phyloP scores from a whole-genome alignment of 2,888 invertebrate species.

The Protonemura montana region DNA sequence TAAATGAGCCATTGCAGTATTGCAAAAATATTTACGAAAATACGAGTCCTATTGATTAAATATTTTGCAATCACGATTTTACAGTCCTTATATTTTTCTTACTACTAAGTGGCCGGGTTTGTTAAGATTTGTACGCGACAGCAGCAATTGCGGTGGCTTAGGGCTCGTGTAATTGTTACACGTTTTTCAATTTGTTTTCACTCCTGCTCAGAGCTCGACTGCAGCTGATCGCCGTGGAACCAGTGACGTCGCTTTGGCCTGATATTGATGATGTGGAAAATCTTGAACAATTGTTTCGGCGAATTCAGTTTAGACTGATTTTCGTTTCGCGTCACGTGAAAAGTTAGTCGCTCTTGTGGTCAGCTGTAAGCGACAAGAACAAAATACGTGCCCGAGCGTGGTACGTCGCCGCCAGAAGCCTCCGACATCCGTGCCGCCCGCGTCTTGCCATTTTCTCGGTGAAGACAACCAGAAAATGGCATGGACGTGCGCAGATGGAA shows the following conservation, averaged over 20 bases:
- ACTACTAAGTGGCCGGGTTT: too few relatives aligned
- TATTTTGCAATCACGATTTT: not conserved
- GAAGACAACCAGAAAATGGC: slow-evolving; percentile 45
- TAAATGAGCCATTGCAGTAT: not conserved
- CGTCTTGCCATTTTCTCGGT: slow-evolving; percentile 34
- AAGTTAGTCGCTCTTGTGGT: slow-evolving; percentile 34
- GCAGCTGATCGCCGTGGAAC: not conserved
- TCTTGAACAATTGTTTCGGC: slow-evolving; percentile 12
- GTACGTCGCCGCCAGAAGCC: slow-evolving; percentile 30
- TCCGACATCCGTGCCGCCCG: slow-evolving; percentile 13
- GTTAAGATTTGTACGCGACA: not conserved
- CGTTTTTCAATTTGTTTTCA: not conserved
- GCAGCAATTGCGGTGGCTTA: not conserved
- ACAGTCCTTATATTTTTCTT: not conserved
- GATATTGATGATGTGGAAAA: slow-evolving; percentile 23
- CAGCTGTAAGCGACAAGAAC: slow-evolving; percentile 35
- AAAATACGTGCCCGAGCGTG: slow-evolving; percentile 27
- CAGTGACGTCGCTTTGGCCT: not conserved
- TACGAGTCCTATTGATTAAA: too few relatives aligned
- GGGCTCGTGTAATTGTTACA: not conserved
- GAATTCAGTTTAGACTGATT: slow-evolving; percentile 23
- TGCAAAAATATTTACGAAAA: not conserved
- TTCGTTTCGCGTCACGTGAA: slow-evolving; percentile 26
- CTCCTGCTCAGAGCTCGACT: not conserved
- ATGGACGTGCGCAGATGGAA: slow-evolving; percentile 28